A percentile compares a stretch with the other conserved stretches of the same genome.
phyloP scores from a whole-genome alignment of 2,888 invertebrate species.

The Nebria salina region DNA sequence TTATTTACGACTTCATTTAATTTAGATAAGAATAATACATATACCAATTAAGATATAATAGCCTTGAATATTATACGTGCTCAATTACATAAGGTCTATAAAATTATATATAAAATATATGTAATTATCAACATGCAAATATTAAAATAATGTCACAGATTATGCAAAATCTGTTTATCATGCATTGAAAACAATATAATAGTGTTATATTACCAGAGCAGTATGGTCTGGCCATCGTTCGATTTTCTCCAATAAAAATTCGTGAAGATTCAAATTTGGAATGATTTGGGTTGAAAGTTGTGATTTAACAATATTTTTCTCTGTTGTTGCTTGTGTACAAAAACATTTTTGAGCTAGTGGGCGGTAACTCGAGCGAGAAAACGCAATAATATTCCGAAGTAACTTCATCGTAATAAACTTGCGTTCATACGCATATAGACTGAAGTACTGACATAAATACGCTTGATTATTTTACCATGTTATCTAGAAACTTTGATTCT shows the following conservation, averaged over 20 bases:
- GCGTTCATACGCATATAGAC: too few relatives aligned
- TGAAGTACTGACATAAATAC: too few relatives aligned
- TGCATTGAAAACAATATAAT: neutral
- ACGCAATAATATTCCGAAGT: neutral
- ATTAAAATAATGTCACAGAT: neutral
- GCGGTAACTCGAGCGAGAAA: constrained; percentile 5
- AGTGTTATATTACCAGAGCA: constrained; percentile 2
- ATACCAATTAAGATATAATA: too few relatives aligned
- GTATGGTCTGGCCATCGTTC: constrained; percentile 1
- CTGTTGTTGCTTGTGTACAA: neutral
- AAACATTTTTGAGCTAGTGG: neutral
- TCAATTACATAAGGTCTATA: neutral
- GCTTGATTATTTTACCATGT: too few relatives aligned
- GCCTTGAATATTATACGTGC: too few relatives aligned
- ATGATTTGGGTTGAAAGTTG: neutral
- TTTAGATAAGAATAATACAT: neutral
- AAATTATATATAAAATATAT: too few relatives aligned
- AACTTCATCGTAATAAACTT: constrained; percentile 27
- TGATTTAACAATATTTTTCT: constrained; percentile 23
- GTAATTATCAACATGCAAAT: neutral
- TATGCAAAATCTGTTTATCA: neutral
- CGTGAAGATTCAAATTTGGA: constrained; percentile 3
- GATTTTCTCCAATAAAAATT: neutral
- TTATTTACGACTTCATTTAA: neutral
- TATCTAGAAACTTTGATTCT: too few relatives aligned